Percentiles rank a stretch among this genome's conserved stretches.
Evolutionary conservation across 2,888 invertebrate species (phyloP).

Genomic region (Mamestra brassicae): DNA sequence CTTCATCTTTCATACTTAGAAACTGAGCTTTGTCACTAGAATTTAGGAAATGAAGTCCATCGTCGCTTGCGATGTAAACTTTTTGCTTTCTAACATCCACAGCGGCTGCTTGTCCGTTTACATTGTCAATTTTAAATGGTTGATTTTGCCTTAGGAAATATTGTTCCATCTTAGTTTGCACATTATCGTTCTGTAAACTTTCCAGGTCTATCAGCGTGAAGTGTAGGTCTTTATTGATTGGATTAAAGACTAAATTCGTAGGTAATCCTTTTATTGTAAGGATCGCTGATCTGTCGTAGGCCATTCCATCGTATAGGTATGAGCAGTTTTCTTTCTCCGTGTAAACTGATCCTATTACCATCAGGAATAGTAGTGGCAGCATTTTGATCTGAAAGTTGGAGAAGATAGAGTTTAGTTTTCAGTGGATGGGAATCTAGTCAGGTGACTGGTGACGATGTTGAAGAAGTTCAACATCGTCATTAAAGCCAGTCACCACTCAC

Average conservation of each 20-base stretch:
- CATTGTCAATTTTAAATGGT: constrained; percentile 81
- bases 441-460: background rate
- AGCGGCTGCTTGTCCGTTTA: constrained; percentile 85
- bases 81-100: constrained; percentile 78
- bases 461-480: no score
- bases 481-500: no score
- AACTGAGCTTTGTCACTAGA: constrained; percentile 78
- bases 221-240: constrained; percentile 77
- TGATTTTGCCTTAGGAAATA: constrained; percentile 79
- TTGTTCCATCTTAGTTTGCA: constrained; percentile 88
- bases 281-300: constrained; percentile 76
- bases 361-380: constrained; percentile 77
- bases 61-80: constrained; percentile 84
- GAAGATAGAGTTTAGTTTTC: constrained; percentile 20
- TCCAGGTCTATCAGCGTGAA: constrained; percentile 86
- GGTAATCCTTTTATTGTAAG: constrained; percentile 86
- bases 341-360: constrained; percentile 71
- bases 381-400: constrained; percentile 72
- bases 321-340: constrained; percentile 80
- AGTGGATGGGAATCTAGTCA: background rate
- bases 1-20: constrained; percentile 83
- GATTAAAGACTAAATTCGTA: constrained; percentile 82
- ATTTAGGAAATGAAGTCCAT: constrained; percentile 81
- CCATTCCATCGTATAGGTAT: constrained; percentile 73
- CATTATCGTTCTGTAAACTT: constrained; percentile 82